phyloP scores from a whole-genome alignment of 2,797 vertebrate genomes.

The Glossophaga mutica region DNA sequence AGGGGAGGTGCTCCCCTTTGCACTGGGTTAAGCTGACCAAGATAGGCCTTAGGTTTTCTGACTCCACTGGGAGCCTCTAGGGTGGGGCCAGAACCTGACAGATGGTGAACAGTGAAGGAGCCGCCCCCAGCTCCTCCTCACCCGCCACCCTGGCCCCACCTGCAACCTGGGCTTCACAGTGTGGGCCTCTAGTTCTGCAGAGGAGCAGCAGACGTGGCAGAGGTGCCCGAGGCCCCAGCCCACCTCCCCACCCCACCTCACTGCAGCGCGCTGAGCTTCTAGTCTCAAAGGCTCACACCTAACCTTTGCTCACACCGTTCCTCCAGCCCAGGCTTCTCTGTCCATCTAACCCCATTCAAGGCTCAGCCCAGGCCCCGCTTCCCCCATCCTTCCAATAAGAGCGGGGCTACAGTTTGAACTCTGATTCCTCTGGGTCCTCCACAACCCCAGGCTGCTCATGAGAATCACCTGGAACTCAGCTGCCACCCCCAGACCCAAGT shows the following conservation, averaged over 20 bases:
- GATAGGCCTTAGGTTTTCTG: not conserved
- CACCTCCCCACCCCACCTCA: rapidly evolving
- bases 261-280: not conserved
- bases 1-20: not conserved
- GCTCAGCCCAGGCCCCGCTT: rapidly evolving
- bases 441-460: not conserved
- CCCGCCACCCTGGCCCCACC: not conserved
- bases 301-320: not conserved
- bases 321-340: not conserved
- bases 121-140: not conserved
- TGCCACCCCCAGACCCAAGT: not conserved
- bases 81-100: not conserved
- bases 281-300: not conserved
- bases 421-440: not conserved
- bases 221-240: not conserved
- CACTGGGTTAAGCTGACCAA: rapidly evolving
- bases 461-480: not conserved
- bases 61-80: not conserved
- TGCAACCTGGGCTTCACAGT: not conserved
- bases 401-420: not conserved
- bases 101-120: not conserved
- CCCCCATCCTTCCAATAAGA: not conserved
- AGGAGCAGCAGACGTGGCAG: not conserved
- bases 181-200: not conserved
- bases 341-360: not conserved